A percentile compares a stretch with the other conserved stretches of the same genome.
These are phyloP conservation scores for Aramus guarauna DNA, from an alignment of 2,113 vertebrate species.

Conservation along the genomic window DNA sequence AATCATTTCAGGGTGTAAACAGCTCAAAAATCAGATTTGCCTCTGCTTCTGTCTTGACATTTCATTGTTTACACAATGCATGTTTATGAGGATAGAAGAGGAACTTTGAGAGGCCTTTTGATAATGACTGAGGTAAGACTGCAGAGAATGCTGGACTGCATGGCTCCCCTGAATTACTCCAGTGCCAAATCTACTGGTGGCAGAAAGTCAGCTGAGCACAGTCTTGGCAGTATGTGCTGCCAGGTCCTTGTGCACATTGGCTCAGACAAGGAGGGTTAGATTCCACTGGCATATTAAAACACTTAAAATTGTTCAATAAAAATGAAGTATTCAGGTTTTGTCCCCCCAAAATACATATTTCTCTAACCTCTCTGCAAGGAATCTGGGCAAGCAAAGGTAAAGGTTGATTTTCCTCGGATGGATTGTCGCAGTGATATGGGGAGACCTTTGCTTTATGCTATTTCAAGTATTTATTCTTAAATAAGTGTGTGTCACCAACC, in stretches of 20 bases:
- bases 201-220: background rate
- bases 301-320: background rate
- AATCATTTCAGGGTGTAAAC: background rate
- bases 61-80: background rate
- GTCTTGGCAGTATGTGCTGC: background rate
- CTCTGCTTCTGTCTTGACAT: background rate
- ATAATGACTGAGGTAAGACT: background rate
- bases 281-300: background rate
- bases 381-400: background rate
- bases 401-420: background rate
- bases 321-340: background rate
- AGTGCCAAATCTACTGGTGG: background rate
- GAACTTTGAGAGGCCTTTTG: background rate
- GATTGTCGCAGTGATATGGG: background rate
- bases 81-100: background rate
- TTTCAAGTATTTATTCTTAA: background rate
- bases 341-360: accelerated
- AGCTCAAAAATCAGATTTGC: background rate
- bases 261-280: background rate
- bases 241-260: background rate
- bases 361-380: background rate
- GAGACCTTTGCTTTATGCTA: background rate
- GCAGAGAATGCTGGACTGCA: background rate
- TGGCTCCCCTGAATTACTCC: background rate
- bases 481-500: background rate